Conservation (phyloP, 2,888 invertebrate genomes). For the Chrysolina oricalcia region DNA sequence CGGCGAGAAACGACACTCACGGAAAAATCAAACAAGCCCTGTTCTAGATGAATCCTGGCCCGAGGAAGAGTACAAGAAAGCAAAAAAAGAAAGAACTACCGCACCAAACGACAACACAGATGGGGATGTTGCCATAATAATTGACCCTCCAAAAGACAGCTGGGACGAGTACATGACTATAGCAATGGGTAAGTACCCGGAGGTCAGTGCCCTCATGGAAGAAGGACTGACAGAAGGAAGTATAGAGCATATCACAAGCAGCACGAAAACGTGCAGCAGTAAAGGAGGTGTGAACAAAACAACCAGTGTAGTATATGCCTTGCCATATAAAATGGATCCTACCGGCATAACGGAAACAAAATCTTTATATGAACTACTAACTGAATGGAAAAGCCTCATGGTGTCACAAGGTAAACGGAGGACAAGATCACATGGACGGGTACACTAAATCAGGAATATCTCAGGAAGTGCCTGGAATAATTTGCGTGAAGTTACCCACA, state of each 20-base stretch:
- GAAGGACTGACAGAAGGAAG: slow-evolving; percentile 21
- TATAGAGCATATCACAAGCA: slow-evolving; percentile 7
- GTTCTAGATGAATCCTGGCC: slow-evolving; percentile 16
- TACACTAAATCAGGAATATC: slow-evolving; percentile 22
- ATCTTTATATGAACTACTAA: slow-evolving; percentile 7
- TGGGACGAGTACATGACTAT: slow-evolving; percentile 6
- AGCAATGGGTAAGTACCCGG: slow-evolving; percentile 12
- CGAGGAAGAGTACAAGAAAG: slow-evolving; percentile 17
- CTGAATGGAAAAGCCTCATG: slow-evolving; percentile 19
- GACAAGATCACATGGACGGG: slow-evolving; percentile 25
- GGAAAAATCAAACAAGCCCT: slow-evolving; percentile 7
- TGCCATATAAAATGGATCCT: slow-evolving; percentile 20
- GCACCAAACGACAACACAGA: neutral
- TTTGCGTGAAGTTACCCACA: too few relatives aligned
- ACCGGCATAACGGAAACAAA: slow-evolving; percentile 24
- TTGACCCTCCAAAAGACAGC: neutral
- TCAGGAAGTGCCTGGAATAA: slow-evolving; percentile 18
- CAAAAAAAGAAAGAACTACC: neutral
- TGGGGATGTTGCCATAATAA: neutral
- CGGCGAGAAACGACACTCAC: neutral
- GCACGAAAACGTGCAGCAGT: slow-evolving; percentile 10
- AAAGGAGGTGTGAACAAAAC: neutral
- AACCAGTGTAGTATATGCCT: slow-evolving; percentile 16
- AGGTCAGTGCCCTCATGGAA: slow-evolving; percentile 7
- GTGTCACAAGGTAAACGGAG: slow-evolving; percentile 16